Percentiles rank a stretch among this genome's conserved stretches.
Conservation (phyloP, 2,113 vertebrate species). For the Elephas maximus region DNA sequence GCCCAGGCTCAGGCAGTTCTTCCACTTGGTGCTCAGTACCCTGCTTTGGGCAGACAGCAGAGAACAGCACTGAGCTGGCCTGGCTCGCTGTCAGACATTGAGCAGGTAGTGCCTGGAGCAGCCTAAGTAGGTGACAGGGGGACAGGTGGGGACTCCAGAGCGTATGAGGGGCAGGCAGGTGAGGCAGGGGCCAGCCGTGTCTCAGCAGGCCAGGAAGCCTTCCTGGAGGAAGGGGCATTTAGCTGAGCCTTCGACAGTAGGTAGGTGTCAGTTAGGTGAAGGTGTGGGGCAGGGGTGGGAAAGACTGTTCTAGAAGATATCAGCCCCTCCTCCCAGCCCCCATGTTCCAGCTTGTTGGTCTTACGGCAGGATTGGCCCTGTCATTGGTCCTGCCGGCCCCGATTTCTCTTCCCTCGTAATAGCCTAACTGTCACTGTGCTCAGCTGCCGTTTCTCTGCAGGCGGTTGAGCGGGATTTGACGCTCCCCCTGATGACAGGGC, state of each 20-base stretch:
- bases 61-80: background rate
- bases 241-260: background rate
- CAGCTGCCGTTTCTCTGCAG: background rate
- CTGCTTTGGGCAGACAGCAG: background rate
- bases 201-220: background rate
- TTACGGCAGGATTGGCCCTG: background rate
- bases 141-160: background rate
- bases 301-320: background rate
- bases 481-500: fast-evolving
- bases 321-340: background rate
- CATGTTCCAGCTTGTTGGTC: background rate
- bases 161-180: background rate
- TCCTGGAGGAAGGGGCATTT: background rate
- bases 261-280: too few species aligned
- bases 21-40: background rate
- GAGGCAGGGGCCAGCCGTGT: background rate
- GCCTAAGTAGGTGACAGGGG: background rate
- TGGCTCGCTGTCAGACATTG: fast-evolving
- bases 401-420: background rate
- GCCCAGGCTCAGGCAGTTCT: too few species aligned
- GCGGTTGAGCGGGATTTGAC: background rate
- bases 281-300: background rate
- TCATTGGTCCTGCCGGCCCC: background rate
- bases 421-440: fast-evolving
- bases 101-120: background rate